Evolutionary conservation across 2,113 vertebrate genomes (phyloP).

Genomic region (Lophotis ruficrista): DNA sequence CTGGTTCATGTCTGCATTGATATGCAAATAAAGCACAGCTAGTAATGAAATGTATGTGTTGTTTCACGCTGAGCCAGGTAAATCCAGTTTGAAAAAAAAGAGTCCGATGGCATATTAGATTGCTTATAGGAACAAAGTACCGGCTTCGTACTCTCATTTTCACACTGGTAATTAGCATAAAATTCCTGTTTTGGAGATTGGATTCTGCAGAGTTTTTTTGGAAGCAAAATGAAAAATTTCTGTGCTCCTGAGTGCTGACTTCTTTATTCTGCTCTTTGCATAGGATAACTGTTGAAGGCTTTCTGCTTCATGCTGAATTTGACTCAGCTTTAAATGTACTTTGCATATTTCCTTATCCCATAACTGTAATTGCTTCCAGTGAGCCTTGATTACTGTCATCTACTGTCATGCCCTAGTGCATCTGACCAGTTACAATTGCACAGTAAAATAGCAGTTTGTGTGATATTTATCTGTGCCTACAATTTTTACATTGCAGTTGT

Average conservation of each 20-base stretch:
- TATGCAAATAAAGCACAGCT: slow-evolving; percentile 26
- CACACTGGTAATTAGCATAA: slow-evolving; percentile 4
- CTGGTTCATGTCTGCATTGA: neutral
- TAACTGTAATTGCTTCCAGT: slow-evolving; percentile 38
- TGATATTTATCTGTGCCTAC: slow-evolving; percentile 48
- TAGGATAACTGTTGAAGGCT: neutral
- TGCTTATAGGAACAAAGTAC: slow-evolving; percentile 5
- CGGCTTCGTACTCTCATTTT: slow-evolving; percentile 30
- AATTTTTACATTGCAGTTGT: slow-evolving; percentile 52
- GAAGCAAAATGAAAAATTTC: slow-evolving; percentile 8
- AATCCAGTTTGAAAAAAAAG: neutral
- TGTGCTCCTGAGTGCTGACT: neutral
- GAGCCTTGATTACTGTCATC: slow-evolving; percentile 61
- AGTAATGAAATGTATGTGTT: slow-evolving; percentile 8
- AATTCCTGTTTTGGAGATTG: neutral
- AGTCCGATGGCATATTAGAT: neutral
- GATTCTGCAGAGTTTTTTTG: neutral
- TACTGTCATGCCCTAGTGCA: slow-evolving; percentile 18
- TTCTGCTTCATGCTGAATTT: slow-evolving; percentile 26
- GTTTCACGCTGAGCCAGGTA: slow-evolving; percentile 23
- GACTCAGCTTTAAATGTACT: slow-evolving; percentile 58
- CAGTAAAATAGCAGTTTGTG: slow-evolving; percentile 41
- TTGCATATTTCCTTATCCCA: slow-evolving; percentile 53
- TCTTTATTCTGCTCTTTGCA: neutral
- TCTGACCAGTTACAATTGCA: slow-evolving; percentile 32